These are phyloP conservation scores for Epizoanthus stellaris DNA, from an alignment of 92 coral and sea anemone species.

Conservation along the genomic window DNA sequence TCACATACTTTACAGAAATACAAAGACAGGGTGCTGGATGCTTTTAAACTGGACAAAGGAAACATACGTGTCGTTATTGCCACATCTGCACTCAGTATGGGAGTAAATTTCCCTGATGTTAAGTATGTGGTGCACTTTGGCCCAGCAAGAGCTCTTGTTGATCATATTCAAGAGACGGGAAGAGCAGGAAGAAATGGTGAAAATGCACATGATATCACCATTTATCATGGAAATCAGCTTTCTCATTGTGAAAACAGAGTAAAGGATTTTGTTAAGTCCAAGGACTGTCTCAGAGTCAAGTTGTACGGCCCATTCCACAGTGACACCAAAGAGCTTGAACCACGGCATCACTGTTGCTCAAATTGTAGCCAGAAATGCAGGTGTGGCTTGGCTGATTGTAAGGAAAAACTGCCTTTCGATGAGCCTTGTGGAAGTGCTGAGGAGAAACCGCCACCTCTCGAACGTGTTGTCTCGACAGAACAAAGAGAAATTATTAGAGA, in stretches of 20 bases:
- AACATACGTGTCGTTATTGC: background rate
- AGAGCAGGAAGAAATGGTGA: conserved; percentile 37
- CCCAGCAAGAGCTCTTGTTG: conserved; percentile 20
- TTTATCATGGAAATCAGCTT: conserved; percentile 31
- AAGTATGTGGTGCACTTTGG: conserved; percentile 24
- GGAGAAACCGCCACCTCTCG: background rate
- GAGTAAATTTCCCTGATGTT: conserved; percentile 11
- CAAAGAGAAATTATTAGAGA: background rate
- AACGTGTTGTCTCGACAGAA: conserved; percentile 5
- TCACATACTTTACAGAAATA: background rate
- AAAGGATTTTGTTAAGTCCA: conserved; percentile 32
- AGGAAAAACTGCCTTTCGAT: conserved; percentile 13
- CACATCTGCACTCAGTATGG: too few relatives aligned
- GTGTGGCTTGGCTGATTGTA: conserved; percentile 10
- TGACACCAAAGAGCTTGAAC: conserved; percentile 1
- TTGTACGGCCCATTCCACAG: conserved; percentile 14
- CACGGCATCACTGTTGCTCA: conserved; percentile 22
- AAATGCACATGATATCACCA: conserved; percentile 26
- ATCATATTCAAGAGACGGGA: conserved; percentile 22
- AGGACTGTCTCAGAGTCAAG: conserved; percentile 2
- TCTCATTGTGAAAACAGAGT: conserved; percentile 28
- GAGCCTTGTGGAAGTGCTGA: conserved; percentile 20
- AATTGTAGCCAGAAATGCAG: conserved; percentile 22
- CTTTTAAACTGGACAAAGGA: background rate
- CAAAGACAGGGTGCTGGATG: background rate